phyloP scores from a whole-genome alignment of 1,140 invertebrate species.

The Acromyrmex heyeri region DNA sequence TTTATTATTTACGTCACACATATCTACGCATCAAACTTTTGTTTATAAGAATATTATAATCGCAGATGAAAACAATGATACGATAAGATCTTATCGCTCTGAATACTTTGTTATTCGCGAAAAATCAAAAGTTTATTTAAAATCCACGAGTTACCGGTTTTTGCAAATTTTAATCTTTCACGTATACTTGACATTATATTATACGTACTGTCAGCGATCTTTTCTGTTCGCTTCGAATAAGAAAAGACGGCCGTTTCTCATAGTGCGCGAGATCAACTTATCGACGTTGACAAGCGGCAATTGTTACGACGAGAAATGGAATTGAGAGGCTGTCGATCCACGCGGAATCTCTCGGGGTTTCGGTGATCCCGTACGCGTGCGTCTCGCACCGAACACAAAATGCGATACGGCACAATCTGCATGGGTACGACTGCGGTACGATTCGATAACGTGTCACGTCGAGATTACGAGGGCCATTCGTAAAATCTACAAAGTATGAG shows the following conservation, averaged over 20 bases:
- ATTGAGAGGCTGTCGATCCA: background rate
- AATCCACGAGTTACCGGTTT: background rate
- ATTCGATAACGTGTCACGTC: constrained; percentile 59
- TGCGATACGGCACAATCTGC: constrained; percentile 37
- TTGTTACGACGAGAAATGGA: no score
- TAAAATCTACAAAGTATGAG: constrained; percentile 22
- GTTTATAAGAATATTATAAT: background rate
- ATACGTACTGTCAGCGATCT: background rate
- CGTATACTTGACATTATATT: background rate
- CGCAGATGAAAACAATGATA: background rate
- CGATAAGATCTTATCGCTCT: background rate
- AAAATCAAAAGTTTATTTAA: background rate
- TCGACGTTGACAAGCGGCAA: background rate
- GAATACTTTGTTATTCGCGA: background rate
- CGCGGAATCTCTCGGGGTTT: background rate
- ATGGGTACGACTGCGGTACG: background rate
- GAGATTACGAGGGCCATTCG: background rate
- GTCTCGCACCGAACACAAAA: constrained; percentile 18
- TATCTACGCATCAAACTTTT: background rate
- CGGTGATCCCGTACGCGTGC: constrained; percentile 33
- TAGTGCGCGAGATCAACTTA: background rate
- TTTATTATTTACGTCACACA: background rate
- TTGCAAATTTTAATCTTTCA: background rate
- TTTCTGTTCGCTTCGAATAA: background rate
- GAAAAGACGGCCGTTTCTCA: background rate